phyloP scores from a whole-genome alignment of 2,888 invertebrate species.

The Mythimna ferrago region DNA sequence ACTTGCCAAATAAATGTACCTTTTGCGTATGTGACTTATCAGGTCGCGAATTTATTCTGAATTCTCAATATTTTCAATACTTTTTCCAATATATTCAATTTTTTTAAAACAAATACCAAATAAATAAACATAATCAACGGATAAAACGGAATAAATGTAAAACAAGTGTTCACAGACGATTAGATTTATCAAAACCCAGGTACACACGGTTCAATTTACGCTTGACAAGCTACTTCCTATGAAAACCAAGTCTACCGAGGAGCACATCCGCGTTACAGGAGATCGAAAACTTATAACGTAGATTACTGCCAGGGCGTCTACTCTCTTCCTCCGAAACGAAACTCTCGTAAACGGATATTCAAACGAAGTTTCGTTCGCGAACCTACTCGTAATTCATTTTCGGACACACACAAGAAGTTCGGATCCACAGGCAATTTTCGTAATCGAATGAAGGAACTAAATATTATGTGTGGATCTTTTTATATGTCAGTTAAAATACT shows the following conservation, averaged over 20 bases:
- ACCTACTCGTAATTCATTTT: too few species aligned
- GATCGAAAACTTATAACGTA: conserved; percentile 1
- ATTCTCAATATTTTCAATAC: background rate
- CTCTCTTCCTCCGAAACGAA: too few species aligned
- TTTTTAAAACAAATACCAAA: background rate
- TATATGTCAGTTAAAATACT: too few species aligned
- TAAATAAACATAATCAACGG: background rate
- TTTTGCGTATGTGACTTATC: background rate
- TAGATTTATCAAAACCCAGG: background rate
- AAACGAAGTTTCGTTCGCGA: too few species aligned
- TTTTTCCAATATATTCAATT: background rate
- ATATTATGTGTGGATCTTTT: too few species aligned
- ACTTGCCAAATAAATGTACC: background rate
- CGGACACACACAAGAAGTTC: too few species aligned
- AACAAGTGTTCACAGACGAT: background rate
- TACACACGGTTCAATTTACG: background rate
- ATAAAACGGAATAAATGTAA: background rate
- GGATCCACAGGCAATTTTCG: too few species aligned
- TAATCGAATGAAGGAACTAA: too few species aligned
- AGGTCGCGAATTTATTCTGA: background rate
- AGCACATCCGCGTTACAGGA: background rate
- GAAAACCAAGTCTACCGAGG: background rate
- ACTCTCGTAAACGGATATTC: too few species aligned
- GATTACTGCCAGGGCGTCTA: background rate
- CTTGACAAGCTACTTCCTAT: background rate